Conservation (phyloP, 1,140 invertebrate genomes). For the Plutomurus gul region DNA sequence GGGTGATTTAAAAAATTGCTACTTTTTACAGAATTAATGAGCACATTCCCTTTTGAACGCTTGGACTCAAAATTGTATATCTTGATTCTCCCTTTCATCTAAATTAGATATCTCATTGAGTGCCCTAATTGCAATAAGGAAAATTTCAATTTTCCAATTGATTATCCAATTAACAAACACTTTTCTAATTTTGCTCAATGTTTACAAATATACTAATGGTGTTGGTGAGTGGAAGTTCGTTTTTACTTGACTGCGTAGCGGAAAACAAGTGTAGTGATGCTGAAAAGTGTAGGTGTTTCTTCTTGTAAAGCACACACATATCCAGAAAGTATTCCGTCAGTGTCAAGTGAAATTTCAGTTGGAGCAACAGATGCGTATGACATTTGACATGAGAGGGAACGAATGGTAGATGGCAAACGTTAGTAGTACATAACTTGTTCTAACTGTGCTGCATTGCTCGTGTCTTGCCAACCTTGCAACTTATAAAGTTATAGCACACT, state of each 20-base stretch:
- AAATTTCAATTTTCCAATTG: too few species aligned
- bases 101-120: too few species aligned
- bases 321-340: conserved; percentile 43
- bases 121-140: too few species aligned
- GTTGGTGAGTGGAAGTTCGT: too few species aligned
- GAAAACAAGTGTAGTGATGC: too few species aligned
- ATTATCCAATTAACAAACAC: not conserved
- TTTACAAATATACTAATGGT: too few species aligned
- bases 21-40: too few species aligned
- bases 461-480: not conserved
- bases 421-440: not conserved
- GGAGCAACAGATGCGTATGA: conserved; percentile 46
- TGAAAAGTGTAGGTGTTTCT: conserved; percentile 12
- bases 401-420: not conserved
- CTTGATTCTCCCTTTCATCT: too few species aligned
- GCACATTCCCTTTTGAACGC: too few species aligned
- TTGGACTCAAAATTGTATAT: too few species aligned
- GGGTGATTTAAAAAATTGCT: too few species aligned
- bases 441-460: not conserved
- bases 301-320: not conserved
- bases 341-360: conserved; percentile 38
- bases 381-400: conserved; percentile 32
- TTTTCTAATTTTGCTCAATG: not conserved
- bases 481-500: not conserved
- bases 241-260: not conserved